Conservation (phyloP, 2,113 vertebrate species). For the Manacus vitellinus region DNA sequence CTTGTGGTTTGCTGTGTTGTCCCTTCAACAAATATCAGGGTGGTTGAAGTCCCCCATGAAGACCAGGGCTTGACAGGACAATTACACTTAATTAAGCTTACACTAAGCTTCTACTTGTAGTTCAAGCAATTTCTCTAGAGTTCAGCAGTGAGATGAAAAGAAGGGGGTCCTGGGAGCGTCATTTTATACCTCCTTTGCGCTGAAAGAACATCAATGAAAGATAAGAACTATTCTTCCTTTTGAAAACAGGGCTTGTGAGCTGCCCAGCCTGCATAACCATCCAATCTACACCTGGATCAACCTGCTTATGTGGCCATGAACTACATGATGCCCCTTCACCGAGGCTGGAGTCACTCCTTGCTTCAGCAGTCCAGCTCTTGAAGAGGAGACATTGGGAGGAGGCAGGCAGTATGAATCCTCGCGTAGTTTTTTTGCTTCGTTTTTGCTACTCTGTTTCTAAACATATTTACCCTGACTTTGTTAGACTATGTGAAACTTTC, state of each 20-base stretch:
- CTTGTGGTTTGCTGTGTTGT: not conserved
- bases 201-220: not conserved
- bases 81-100: not conserved
- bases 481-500: not conserved
- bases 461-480: not conserved
- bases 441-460: not conserved
- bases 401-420: not conserved
- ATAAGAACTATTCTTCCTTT: not conserved
- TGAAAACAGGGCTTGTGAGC: not conserved
- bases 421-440: not conserved
- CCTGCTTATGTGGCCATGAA: accelerated
- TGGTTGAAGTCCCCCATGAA: not conserved
- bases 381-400: not conserved
- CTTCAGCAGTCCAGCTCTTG: not conserved
- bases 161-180: not conserved
- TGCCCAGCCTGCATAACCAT: not conserved
- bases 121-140: not conserved
- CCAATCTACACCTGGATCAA: accelerated
- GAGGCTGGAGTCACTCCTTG: not conserved
- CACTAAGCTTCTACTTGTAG: not conserved
- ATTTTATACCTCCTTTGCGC: not conserved
- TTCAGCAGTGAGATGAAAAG: not conserved
- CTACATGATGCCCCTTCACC: not conserved
- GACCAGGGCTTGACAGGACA: not conserved
- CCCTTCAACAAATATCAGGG: no score